Evolutionary conservation across 2,888 invertebrate species (phyloP), one percentile per base, ranked within the genome.

Genomic region (Thera britannica): DNA sequence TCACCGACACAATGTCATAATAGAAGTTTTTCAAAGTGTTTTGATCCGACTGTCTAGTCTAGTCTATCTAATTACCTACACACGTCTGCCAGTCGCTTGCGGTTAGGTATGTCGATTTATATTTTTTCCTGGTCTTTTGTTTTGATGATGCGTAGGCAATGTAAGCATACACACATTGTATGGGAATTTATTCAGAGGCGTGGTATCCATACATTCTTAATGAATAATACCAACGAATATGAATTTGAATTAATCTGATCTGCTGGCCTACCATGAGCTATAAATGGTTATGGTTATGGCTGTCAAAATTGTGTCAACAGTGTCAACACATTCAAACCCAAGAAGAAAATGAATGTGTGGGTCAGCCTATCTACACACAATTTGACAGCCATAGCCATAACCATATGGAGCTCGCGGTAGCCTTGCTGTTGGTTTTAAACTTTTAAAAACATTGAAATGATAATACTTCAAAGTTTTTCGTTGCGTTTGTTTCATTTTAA

Each of bases 101-200:
- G 75, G 64, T 73, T 73, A 58, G 48, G 48, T 62, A 71, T 78
- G 73, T 74, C 74, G 76, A 75, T 78, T 79, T 74, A 64, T 54
- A 69, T 70, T 68, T 77, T 85, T 80, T 81, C 78, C 82, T 79
- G 76, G 66, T 79, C 74, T 70, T 73, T 77, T 79, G 72, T 78
- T 75, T 72, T 73, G 75, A 70, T 63, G 60, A 72, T 75, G 57
- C 60, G 52, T 52, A 54, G 11, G n/a, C 44, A 44, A 5, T 35
- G 62, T 63, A 65, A 49, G 60, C 44, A 46, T 9, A 46, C 44
- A 9, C 7, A 46, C 44, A 9, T 57, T 51, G 52, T 59, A 62
- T 41, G 41, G 46, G 59, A 74, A 65, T 67, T 66, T 57, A 72
- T 44, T 36, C 60, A 41, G 11, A 62, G 52, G 51, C 46, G 62